These are phyloP conservation scores for Drosophila seclusa DNA, from an alignment of 2,888 invertebrate species.

Conservation along the genomic window DNA sequence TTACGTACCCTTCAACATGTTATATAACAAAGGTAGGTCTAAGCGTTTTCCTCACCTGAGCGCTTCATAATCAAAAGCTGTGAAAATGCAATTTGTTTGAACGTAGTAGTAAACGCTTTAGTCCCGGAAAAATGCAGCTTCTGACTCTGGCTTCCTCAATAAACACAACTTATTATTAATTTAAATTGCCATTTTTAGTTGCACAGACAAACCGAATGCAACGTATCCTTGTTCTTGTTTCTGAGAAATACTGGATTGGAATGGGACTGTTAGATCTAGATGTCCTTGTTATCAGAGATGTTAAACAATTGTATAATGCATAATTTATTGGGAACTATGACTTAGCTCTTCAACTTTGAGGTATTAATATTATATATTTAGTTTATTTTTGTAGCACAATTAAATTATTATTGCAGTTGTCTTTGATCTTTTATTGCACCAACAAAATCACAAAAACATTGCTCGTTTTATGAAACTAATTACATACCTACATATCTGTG, in stretches of 20 bases:
- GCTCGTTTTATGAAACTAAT: background rate
- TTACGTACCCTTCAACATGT: background rate
- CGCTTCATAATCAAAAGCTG: background rate
- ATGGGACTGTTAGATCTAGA: background rate
- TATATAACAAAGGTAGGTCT: no score
- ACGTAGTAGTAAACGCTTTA: constrained; percentile 21
- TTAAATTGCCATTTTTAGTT: constrained; percentile 7
- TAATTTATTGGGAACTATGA: background rate
- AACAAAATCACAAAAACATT: background rate
- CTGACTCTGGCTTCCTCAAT: constrained; percentile 7
- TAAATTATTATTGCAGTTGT: background rate
- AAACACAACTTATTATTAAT: constrained; percentile 5
- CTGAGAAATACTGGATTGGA: background rate
- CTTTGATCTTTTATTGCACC: constrained; percentile 4
- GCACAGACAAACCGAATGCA: constrained; percentile 36
- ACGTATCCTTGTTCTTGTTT: constrained; percentile 19
- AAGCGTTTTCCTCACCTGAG: no score
- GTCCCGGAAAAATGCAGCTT: constrained; percentile 7
- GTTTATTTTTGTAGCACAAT: background rate
- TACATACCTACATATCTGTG: background rate
- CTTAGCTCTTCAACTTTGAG: background rate
- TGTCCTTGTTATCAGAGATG: constrained; percentile 7
- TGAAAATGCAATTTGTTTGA: constrained; percentile 7
- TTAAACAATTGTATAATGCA: background rate
- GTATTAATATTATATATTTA: background rate